Evolutionary conservation across 2,888 invertebrate species (phyloP).

Genomic region (Eulithis testata): DNA sequence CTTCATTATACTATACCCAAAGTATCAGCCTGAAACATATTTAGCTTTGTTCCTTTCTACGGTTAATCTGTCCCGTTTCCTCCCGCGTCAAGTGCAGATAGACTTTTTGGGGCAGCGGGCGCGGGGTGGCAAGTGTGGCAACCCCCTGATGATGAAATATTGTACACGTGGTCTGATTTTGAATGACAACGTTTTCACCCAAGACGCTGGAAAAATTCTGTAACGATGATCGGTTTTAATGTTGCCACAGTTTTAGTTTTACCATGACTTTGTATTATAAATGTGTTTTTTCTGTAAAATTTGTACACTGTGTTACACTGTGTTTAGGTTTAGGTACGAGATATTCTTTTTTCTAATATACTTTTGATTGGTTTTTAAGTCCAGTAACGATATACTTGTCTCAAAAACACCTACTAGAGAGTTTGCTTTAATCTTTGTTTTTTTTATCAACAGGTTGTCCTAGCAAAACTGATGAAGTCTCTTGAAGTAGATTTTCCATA

Average conservation of each 20-base stretch:
- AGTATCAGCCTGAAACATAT: conserved; percentile 84
- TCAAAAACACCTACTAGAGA: no score
- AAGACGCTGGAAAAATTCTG: conserved; percentile 58
- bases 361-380: no score
- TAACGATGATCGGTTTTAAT: conserved; percentile 50
- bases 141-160: conserved; percentile 88
- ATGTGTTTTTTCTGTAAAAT: neutral
- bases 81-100: conserved; percentile 84
- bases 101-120: conserved; percentile 73
- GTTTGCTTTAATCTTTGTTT: no score
- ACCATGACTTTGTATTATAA: neutral
- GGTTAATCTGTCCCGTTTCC: conserved; percentile 84
- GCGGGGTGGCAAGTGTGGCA: conserved; percentile 44
- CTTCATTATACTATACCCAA: conserved; percentile 55
- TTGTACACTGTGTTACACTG: no score
- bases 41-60: conserved; percentile 84
- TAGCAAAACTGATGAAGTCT: neutral
- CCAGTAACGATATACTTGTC: no score
- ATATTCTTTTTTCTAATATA: no score
- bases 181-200: conserved; percentile 86
- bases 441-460: neutral
- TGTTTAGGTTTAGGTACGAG: no score
- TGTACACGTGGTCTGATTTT: conserved; percentile 90
- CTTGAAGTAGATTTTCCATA: conserved; percentile 15
- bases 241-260: conserved; percentile 43